Base-by-base conservation (phyloP, 2,797 vertebrate species). In the Naso thynnoides region DNA sequence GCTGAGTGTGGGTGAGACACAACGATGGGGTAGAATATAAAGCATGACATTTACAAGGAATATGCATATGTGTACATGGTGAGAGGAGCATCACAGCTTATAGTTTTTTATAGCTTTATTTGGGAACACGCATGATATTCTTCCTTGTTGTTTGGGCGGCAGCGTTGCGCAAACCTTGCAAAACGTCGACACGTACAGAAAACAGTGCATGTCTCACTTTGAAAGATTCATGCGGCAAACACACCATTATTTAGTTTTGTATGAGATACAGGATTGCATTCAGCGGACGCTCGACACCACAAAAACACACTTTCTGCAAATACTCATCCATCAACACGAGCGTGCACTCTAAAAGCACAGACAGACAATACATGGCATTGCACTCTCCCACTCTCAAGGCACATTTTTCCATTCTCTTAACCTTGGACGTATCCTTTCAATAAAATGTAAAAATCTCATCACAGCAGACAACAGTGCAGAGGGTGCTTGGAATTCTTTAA, bases 11-110 rank as follows among this genome's bases (percentile, higher is more conserved):
- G 63, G 53, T 38, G 73, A 56, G 77, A 59, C 36, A 26, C 65
- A 60, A 62, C 50, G 21, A 36, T 70, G 38, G 18, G 79, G 21
- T 47, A 31, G 82, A 82, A 86, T 79, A 80, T 74, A 86, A 87
- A 89, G 75, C 63, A 45, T 57, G 57, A 62, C 73, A 90, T 92
- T 89, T 91, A 86, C 83, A 90, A 92, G 84, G 86, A 63, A 81
- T 81, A 78, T 86, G 75, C 83, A 89, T 87, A 76, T 58, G 72
- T 73, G 27, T 44, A 14, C 55, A 36, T 58, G 67, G 38, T 42
- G 66, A 71, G 68, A 50, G 60, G 70, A 42, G 41, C 56, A 24
- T 68, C 48, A 5, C n/a, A 27, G 50, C 66, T 63, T 78, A 83
- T 58, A 38, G 54, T 52, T 71, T 72, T 60, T 53, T 79, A 71